These are phyloP conservation scores for Bos javanicus DNA, from an alignment of 2,113 vertebrate species.

Conservation along the genomic window DNA sequence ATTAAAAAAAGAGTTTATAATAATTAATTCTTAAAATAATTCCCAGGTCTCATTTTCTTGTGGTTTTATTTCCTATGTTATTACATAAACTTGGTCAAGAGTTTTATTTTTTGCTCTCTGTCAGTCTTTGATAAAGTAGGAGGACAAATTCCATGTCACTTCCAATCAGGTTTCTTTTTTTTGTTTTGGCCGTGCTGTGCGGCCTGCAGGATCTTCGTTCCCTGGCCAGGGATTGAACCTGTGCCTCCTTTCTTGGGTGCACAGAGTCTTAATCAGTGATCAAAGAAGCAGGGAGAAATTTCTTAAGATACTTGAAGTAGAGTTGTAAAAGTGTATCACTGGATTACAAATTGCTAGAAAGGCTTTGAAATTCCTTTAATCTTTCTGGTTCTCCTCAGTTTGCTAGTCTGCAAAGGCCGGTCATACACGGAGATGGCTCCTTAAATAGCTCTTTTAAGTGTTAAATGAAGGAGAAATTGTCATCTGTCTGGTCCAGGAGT, in stretches of 20 bases:
- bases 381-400: not conserved
- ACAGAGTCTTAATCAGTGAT: not conserved
- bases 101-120: conserved; percentile 20
- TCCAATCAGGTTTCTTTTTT: not conserved
- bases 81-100: not conserved
- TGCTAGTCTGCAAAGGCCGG: not conserved
- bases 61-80: not conserved
- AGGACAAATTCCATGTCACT: not conserved
- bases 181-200: rapidly evolving
- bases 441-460: not conserved
- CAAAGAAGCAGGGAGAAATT: conserved; percentile 5
- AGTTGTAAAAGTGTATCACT: conserved; percentile 12
- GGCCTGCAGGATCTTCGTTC: not conserved
- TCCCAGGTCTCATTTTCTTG: not conserved
- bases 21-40: conserved; percentile 10
- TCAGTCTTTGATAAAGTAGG: not conserved
- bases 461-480: not conserved
- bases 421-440: not conserved
- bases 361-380: not conserved
- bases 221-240: not conserved
- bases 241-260: not conserved
- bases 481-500: not conserved
- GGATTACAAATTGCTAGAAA: not conserved
- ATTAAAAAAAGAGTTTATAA: not conserved
- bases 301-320: conserved; percentile 17